Evolutionary conservation across 2,113 vertebrate species (phyloP).

Genomic region (Saguinus midas): DNA sequence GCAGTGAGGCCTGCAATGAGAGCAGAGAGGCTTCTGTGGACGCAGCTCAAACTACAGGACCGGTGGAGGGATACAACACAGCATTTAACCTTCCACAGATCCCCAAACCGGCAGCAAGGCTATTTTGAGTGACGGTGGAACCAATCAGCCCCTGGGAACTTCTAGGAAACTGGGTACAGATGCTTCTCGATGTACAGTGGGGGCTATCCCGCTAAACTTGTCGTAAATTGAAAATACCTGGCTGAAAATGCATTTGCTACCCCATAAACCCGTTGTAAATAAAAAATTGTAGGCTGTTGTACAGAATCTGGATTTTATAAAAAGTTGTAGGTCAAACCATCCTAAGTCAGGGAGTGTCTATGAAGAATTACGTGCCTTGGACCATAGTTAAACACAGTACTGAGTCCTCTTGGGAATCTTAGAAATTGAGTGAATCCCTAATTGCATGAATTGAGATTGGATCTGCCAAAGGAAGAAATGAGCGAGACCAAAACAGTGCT

Average conservation of each 20-base stretch:
- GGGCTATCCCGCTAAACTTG: neutral
- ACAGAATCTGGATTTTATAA: neutral
- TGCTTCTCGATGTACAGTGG: neutral
- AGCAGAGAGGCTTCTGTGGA: neutral
- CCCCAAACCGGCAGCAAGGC: no score
- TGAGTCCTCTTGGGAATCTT: neutral
- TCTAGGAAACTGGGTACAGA: neutral
- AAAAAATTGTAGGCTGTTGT: no score
- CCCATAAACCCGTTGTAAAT: neutral
- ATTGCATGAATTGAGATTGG: neutral
- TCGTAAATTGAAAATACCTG: neutral
- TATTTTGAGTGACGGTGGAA: neutral
- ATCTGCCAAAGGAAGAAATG: neutral
- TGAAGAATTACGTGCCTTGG: fast-evolving
- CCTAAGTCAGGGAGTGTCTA: neutral
- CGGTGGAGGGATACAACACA: no score
- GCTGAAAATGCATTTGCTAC: neutral
- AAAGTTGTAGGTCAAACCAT: neutral
- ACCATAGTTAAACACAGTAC: neutral
- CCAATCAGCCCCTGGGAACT: neutral
- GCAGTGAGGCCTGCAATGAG: slow-evolving; percentile 86
- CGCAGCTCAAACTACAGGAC: neutral
- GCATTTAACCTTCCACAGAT: neutral
- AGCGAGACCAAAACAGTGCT: neutral
- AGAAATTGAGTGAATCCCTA: neutral